phyloP scores from a whole-genome alignment of 2,888 invertebrate genomes.

The Falcaria lacertinaria region DNA sequence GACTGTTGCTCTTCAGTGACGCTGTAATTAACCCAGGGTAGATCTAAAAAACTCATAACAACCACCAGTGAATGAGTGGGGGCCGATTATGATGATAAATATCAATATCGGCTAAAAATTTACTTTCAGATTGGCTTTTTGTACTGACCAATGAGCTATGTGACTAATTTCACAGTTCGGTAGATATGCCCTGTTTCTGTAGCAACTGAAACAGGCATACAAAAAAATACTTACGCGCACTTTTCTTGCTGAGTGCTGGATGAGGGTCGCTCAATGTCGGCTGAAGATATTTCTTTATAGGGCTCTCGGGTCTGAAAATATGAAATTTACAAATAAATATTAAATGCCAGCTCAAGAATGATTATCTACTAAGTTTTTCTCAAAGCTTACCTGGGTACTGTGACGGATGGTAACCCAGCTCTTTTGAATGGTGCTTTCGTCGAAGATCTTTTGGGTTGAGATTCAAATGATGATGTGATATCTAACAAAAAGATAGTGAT shows the following conservation, averaged over 20 bases:
- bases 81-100: too few species aligned
- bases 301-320: conserved; percentile 87
- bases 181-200: too few species aligned
- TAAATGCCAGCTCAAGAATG: too few species aligned
- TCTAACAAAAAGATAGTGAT: conserved; percentile 25
- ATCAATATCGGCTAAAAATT: too few species aligned
- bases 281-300: conserved; percentile 88
- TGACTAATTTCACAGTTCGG: too few species aligned
- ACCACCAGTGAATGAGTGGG: conserved; percentile 11
- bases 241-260: conserved; percentile 80
- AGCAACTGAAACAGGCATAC: too few species aligned
- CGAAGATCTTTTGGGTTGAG: conserved; percentile 60
- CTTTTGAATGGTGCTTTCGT: conserved; percentile 65
- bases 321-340: too few species aligned
- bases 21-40: conserved; percentile 28
- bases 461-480: conserved; percentile 59
- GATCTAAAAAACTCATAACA: conserved; percentile 1
- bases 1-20: conserved; percentile 39
- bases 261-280: conserved; percentile 89
- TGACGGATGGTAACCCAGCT: conserved; percentile 58
- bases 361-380: too few species aligned
- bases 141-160: too few species aligned
- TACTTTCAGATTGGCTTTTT: too few species aligned
- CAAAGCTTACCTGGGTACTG: conserved; percentile 66
- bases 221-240: conserved; percentile 81